These are phyloP conservation scores for Alitta virens DNA, from an alignment of 2,888 invertebrate species.

Conservation along the genomic window DNA sequence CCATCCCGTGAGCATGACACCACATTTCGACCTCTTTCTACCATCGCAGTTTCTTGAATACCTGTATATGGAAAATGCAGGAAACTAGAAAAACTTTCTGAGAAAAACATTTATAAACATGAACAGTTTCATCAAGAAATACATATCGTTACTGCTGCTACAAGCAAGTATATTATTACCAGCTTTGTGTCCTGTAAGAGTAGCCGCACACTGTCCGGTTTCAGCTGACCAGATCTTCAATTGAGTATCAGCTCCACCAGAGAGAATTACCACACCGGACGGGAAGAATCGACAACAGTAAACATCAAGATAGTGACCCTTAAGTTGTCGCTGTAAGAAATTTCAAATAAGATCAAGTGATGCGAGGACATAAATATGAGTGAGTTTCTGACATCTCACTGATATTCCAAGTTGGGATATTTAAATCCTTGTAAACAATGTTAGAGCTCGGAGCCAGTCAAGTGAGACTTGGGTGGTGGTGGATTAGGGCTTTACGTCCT, in stretches of 20 bases:
- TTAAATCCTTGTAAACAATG: background rate
- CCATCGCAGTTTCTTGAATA: conserved; percentile 65
- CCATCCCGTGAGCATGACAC: conserved; percentile 73
- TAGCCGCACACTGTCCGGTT: conserved; percentile 68
- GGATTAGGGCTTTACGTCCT: no score
- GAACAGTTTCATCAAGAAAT: no score
- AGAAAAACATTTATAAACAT: no score
- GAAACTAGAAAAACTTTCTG: no score
- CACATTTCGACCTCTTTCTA: conserved; percentile 70
- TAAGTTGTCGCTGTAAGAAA: conserved; percentile 55
- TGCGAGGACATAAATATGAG: no score
- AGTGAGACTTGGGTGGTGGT: no score
- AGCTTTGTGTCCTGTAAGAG: conserved; percentile 67
- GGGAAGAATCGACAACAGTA: conserved; percentile 71
- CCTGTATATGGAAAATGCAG: conserved; percentile 38
- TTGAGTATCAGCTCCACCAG: conserved; percentile 70
- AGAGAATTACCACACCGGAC: conserved; percentile 68
- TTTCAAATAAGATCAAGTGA: background rate
- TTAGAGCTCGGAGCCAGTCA: no score
- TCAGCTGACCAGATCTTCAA: conserved; percentile 72
- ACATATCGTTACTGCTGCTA: no score
- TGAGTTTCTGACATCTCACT: no score
- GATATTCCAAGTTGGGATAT: no score
- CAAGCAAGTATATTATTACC: no score
- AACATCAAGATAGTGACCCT: conserved; percentile 70